These are phyloP conservation scores for Apus apus DNA, from an alignment of 2,113 vertebrate genomes.

Conservation along the genomic window DNA sequence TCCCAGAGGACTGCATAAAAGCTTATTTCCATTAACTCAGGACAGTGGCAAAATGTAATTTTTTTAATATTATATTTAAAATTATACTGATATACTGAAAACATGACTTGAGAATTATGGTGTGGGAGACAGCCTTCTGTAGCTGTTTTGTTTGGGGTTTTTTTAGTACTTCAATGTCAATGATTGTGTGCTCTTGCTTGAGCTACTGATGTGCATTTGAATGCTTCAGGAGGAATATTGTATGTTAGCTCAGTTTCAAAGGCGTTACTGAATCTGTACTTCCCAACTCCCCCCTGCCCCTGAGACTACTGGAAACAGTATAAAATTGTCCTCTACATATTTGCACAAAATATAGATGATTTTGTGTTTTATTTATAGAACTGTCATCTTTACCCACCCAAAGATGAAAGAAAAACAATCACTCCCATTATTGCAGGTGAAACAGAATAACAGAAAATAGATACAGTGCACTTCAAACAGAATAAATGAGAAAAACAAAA, in stretches of 20 bases:
- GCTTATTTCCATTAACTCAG: not conserved
- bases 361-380: not conserved
- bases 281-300: rapidly evolving
- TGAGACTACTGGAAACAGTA: not conserved
- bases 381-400: not conserved
- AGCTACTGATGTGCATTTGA: not conserved
- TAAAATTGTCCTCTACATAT: not conserved
- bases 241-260: not conserved
- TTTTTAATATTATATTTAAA: not conserved
- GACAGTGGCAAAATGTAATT: not conserved
- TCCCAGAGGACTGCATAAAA: not conserved
- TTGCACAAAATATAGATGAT: not conserved
- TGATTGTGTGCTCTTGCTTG: not conserved
- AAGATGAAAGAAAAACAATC: not conserved
- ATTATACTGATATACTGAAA: not conserved
- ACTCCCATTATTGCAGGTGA: not conserved
- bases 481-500: not conserved
- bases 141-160: not conserved
- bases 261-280: not conserved
- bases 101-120: not conserved
- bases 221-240: not conserved
- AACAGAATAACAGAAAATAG: not conserved
- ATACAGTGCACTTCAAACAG: not conserved
- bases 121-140: not conserved
- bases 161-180: not conserved